Base-by-base conservation (phyloP, 1,140 invertebrate species). In the Drosophila erecta region DNA sequence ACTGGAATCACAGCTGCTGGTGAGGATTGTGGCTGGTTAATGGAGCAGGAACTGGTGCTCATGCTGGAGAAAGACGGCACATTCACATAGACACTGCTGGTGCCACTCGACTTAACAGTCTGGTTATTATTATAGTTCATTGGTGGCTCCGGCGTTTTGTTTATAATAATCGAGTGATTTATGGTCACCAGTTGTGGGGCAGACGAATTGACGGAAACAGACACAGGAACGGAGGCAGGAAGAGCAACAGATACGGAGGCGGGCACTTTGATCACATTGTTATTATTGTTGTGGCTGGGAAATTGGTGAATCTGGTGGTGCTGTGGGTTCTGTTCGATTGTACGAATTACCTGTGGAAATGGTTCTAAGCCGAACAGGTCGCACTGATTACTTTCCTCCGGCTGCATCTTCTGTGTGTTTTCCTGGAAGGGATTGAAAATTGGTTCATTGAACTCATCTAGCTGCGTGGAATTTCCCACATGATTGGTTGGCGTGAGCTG, bases 331-430 rank as follows among this genome's bases (percentile, higher is more conserved):
- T 62, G 72, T 49, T 76, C 76, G 62, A 86, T 77, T 75, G 46
- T 90, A 51, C 78, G 81, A 64, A 92, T 91, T 92, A 92, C 91
- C 86, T 92, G 89, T 55, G 91, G 91, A 76, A 94, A 94, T 3
- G 94, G 94, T 5, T 94, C 94, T 0, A 94, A 94, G 4, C 93
- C 94, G 66, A 94, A 94, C 1, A 94, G 79, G 86, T 94, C 94
- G 30, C 75, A 44, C 24, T 83, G 80, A 4, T 62, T 41, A 40
- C 40, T 44, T 6, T 14, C 60, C 2, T 27, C 14, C 2, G 4
- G 59, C 86, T 11, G 79, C 69, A 81, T 24, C 14, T 37, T 40
- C 10, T 14, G 43, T 2, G 50, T 3, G 41, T 12, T 14, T 14
- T 79, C 66, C 14, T 90, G 72, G 38, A 92, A 92, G 10, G 91